Percentiles rank a stretch among this genome's conserved stretches.
phyloP scores from a whole-genome alignment of 2,888 invertebrate genomes.

The Nipponacmea schrenckii region DNA sequence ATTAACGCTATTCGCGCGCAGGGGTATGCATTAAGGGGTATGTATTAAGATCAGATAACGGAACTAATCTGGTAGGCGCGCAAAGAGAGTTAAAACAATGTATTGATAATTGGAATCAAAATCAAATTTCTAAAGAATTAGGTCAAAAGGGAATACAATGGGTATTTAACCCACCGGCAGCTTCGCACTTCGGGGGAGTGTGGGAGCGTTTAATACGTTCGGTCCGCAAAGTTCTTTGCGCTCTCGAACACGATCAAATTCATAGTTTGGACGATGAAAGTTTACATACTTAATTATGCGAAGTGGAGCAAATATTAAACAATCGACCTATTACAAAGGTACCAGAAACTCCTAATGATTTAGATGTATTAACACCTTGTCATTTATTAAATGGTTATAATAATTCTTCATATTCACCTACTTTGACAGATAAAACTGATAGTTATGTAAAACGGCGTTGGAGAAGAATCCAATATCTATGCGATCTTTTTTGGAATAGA shows the following conservation, averaged over 20 bases:
- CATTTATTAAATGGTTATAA: background rate
- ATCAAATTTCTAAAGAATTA: no score
- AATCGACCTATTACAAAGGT: no score
- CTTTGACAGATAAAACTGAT: conserved; percentile 21
- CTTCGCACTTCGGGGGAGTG: conserved; percentile 31
- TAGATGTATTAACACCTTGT: no score
- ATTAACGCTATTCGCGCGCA: conserved; percentile 26
- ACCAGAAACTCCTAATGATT: no score
- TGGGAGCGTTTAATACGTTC: conserved; percentile 35
- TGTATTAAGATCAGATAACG: no score
- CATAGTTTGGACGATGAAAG: conserved; percentile 28
- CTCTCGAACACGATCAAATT: conserved; percentile 21
- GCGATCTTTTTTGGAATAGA: background rate
- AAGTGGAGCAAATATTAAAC: conserved; percentile 21
- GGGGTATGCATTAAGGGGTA: conserved; percentile 18
- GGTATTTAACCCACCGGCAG: conserved; percentile 28
- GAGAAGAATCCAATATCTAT: background rate
- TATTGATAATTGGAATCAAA: no score
- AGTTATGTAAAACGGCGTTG: conserved; percentile 23
- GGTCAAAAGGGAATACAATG: no score
- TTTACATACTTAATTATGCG: conserved; percentile 29
- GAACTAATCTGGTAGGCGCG: no score
- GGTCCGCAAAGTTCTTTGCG: conserved; percentile 24
- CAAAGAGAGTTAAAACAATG: no score
- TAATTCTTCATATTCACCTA: conserved; percentile 24